phyloP scores from a whole-genome alignment of 2,113 vertebrate species.

The Strigops habroptila region DNA sequence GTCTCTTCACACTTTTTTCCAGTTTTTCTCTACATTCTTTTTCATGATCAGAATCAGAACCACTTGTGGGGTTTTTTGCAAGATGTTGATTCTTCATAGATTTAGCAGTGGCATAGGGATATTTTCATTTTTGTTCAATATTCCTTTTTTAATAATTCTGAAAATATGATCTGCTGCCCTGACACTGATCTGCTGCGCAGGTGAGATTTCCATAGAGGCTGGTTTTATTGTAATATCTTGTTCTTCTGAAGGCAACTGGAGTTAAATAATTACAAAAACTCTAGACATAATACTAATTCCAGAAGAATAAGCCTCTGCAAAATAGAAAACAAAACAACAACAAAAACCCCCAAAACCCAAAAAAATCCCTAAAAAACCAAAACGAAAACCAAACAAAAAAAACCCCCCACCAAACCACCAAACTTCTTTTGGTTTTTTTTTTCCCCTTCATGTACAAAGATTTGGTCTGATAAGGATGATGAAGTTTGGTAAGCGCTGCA shows the following conservation, averaged over 20 bases:
- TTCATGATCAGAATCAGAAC: background rate
- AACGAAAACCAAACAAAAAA: background rate
- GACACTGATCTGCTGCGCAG: background rate
- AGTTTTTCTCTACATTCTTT: background rate
- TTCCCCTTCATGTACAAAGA: fast-evolving
- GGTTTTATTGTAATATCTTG: background rate
- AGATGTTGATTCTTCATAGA: background rate
- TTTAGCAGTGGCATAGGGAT: background rate
- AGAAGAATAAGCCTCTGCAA: background rate
- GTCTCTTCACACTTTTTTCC: fast-evolving
- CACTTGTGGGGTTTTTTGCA: background rate
- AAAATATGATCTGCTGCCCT: background rate
- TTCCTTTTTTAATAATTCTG: background rate
- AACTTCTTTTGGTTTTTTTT: background rate
- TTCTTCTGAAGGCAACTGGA: background rate
- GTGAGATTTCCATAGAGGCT: background rate
- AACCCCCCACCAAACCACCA: background rate
- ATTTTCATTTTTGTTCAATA: background rate
- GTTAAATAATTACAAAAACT: background rate
- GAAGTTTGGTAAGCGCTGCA: background rate
- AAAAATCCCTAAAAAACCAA: background rate
- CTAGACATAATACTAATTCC: background rate
- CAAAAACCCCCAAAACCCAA: background rate
- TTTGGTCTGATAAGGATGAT: background rate
- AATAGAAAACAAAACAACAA: background rate